Base-by-base conservation (phyloP, 2,888 invertebrate species). In the Spodoptera picta region DNA sequence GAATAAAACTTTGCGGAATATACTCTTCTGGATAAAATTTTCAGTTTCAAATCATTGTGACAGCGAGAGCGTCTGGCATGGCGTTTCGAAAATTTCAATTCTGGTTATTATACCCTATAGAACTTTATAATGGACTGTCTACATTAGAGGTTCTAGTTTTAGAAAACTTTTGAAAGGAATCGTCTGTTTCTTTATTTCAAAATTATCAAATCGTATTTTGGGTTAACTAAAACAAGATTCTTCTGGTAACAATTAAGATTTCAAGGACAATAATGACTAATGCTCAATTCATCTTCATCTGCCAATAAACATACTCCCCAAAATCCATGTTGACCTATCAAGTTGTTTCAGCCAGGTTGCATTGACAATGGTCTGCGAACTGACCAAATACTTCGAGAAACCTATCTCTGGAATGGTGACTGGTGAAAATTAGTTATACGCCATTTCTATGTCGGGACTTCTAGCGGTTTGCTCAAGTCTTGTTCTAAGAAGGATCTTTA, bases 31-130 rank as follows among this genome's bases (percentile, higher is more conserved):
- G 73, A 76, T 76, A 77, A 75, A 73, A 81, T 81, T 74, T 68
- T 58, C 61, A 77, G 71, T 77, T 78, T 72, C 61, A 73, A 75
- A 78, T 78, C 73, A 83, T 83, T 74, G 80, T 77, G 75, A 74
- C 75, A 75, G 72, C 24, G 45, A 27, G 46, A 64, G 74, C 51
- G 62, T 60, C 63, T 60, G 62, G 62, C 41, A 59, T 57, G 54
- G 65, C 70, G 50, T 67, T 71, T 54, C 47, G 42, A 62, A 77
- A 74, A 73, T 75, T 75, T 73, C 65, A 67, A 70, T 73, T 73
- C 43, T n/a, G 48, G 42, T 57, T 69, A 65, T 69, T 68, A 60
- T 53, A 52, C 7, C 7, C 41, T 55, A 19, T 19, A 51, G 49
- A 66, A 70, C 60, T 70, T 71, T 60, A 60, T 62, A 65, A 65